Evolutionary conservation across 2,113 vertebrate genomes (phyloP), one percentile per base, ranked within the genome.

Genomic region (Calyptomena viridis): DNA sequence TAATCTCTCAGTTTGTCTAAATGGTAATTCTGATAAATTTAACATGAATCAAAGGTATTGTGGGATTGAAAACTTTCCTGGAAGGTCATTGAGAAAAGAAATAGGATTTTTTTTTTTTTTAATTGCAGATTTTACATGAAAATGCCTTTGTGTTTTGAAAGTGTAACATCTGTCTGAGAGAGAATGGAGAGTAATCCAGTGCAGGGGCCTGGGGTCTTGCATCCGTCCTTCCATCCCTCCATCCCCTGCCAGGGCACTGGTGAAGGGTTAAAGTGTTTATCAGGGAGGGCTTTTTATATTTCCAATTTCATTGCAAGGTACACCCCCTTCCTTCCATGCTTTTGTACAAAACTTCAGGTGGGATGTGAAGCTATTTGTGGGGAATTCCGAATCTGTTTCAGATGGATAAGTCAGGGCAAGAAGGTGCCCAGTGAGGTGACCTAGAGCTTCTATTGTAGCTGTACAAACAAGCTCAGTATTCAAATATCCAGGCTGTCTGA

Each of bases 141-240:
- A 16, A 53, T 83, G 23, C 11, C 42, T 79, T 71, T 62, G 28
- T 89, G 28, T 44, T 91, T 63, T 31, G 67, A n/a, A 83, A 63
- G 21, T 47, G 46, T 47, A 47, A 47, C 46, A 47, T 47, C 46
- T 47, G 21, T 47, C 46, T 47, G 46, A 47, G 46, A 46, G 44
- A 19, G 44, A 47, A 10, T 47, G 46, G 18, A 35, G 37, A 40
- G 6, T 11, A 27, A 37, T 46, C 17, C 16, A 0, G 0, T 46
- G 22, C 39, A 22, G 7, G 31, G 53, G 16, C 47, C 28, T 79
- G 67, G 27, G 28, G 25, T 4, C 44, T 31, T 13, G 12, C 35
- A 13, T 40, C 40, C 52, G 9, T 40, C 46, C 58, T 6, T 39
- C 44, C 56, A 21, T 47, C 46, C 46, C 7, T 47, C 55, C 66